A percentile compares a stretch with the other conserved stretches of the same genome.
Conservation (phyloP, 2,888 invertebrate genomes). For the Acronicta psi region DNA sequence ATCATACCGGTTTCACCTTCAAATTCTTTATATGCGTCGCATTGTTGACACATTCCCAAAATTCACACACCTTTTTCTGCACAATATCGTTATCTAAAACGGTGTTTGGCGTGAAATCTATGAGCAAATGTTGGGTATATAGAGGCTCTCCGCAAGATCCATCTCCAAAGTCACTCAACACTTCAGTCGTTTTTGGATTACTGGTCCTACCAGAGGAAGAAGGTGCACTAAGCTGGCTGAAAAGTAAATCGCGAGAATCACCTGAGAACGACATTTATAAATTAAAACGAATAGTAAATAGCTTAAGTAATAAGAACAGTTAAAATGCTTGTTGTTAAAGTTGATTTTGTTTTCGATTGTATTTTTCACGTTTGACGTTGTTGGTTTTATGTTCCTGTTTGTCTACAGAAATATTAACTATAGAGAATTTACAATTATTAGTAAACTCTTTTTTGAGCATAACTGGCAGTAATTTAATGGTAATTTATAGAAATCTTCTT, state of each 20-base stretch:
- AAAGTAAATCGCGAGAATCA: neutral
- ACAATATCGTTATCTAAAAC: conserved; percentile 54
- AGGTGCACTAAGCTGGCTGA: neutral
- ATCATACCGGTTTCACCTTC: conserved; percentile 58
- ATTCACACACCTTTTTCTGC: conserved; percentile 60
- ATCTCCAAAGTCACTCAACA: conserved; percentile 39
- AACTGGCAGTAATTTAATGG: too few species aligned
- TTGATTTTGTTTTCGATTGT: neutral
- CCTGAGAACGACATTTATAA: neutral
- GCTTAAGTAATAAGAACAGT: too few species aligned
- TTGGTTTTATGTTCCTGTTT: neutral
- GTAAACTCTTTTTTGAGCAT: neutral
- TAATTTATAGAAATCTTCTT: too few species aligned
- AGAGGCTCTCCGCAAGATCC: conserved; percentile 43
- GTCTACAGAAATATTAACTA: neutral
- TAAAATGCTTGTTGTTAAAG: too few species aligned
- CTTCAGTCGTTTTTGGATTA: neutral
- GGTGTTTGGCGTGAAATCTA: conserved; percentile 49
- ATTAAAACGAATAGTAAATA: neutral
- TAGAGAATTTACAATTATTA: too few species aligned
- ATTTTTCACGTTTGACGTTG: neutral
- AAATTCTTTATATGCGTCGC: conserved; percentile 52
- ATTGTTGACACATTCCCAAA: conserved; percentile 61
- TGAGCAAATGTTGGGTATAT: conserved; percentile 11
- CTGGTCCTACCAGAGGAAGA: neutral